Conservation (phyloP, 1,140 invertebrate genomes). For the Archegozetes longisetosus region DNA sequence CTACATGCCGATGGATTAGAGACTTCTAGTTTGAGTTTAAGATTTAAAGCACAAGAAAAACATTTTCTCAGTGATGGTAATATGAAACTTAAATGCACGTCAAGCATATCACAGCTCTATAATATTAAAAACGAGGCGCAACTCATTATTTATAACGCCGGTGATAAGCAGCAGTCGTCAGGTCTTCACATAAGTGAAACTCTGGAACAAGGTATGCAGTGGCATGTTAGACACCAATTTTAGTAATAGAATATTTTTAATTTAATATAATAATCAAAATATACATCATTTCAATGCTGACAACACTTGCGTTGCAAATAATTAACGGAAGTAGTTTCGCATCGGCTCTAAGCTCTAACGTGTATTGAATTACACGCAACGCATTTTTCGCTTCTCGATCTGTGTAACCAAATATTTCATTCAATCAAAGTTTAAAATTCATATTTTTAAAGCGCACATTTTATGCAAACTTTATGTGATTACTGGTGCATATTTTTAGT, state of each 20-base stretch:
- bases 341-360: background rate
- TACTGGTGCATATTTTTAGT: no score
- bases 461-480: background rate
- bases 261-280: no score
- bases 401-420: background rate
- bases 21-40: conserved; percentile 23
- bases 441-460: no score
- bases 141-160: conserved; percentile 29
- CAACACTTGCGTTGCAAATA: background rate
- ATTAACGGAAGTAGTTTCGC: background rate
- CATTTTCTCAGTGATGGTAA: conserved; percentile 23
- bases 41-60: conserved; percentile 22
- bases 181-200: conserved; percentile 18
- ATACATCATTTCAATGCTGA: background rate
- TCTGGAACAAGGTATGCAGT: conserved; percentile 26
- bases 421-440: background rate
- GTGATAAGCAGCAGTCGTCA: background rate
- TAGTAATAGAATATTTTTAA: no score
- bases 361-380: background rate
- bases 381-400: background rate
- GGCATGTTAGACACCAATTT: no score
- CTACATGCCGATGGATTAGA: conserved; percentile 24
- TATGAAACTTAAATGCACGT: conserved; percentile 25
- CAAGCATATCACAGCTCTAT: conserved; percentile 47
- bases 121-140: conserved; percentile 66